These are phyloP conservation scores for Parus major DNA, from an alignment of 2,113 vertebrate genomes.

Conservation along the genomic window DNA sequence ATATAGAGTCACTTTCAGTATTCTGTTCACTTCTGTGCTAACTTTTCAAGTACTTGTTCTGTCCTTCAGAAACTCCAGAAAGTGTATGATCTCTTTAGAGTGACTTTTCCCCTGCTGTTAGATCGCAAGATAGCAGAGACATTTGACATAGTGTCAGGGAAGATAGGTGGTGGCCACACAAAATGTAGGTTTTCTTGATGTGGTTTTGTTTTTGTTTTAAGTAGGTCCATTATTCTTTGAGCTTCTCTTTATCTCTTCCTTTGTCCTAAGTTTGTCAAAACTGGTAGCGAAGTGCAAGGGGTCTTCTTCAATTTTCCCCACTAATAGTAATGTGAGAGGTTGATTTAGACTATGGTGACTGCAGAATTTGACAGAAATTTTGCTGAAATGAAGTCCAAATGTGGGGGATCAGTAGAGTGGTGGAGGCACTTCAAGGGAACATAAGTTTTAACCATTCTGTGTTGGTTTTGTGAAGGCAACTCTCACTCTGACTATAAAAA, in stretches of 20 bases:
- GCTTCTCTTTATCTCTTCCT: neutral
- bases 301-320: neutral
- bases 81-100: neutral
- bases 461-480: neutral
- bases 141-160: neutral
- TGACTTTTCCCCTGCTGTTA: neutral
- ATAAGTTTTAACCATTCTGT: neutral
- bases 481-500: neutral
- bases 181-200: neutral
- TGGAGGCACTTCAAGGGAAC: neutral
- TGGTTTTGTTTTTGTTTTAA: neutral
- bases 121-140: neutral
- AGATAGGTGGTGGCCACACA: neutral
- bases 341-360: neutral
- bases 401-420: neutral
- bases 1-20: neutral
- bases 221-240: neutral
- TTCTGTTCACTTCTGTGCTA: neutral
- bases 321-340: rapidly evolving
- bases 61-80: neutral
- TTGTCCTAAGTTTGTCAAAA: neutral
- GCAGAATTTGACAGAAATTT: neutral
- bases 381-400: neutral
- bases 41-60: neutral
- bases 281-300: neutral